Evolutionary conservation across 2,797 vertebrate genomes (phyloP), one percentile per base, ranked within the genome.

Genomic region (Octomys mimax): DNA sequence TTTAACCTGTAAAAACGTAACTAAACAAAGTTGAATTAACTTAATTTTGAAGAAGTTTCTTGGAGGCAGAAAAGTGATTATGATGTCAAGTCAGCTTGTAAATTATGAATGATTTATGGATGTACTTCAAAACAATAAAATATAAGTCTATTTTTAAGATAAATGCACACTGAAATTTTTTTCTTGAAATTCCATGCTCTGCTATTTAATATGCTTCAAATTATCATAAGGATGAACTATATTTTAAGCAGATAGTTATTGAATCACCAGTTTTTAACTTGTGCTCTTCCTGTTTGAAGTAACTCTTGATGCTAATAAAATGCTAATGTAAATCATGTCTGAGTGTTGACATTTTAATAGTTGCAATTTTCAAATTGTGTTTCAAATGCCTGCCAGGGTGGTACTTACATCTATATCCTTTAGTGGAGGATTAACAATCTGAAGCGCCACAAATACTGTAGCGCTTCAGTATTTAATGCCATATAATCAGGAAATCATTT

Each of bases 1-100:
- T 88, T 97, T 90, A 87, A 68, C 73, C 81, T 84, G 54, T 70
- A 95, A 95, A 94, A 73, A 61, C 42, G 77, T 75, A 94, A 64
- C 85, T 93, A 92, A 92, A 95, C 46, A 96, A 93, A 90, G 52
- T 83, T 97, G 26, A 95, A 95, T 95, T 90, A 83, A 71, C 14
- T 90, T 59, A 81, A n/a, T 82, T 84, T 31, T 93, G n/a, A 92
- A 89, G 70, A 95, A 91, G 4, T 93, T 93, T 96, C 68, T 92
- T 81, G 6, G 49, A 88, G 22, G 7, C 26, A 91, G 24, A 24
- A 88, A 89, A 95, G 52, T 87, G 66, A 89, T 87, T 91, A 89
- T 83, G 36, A 87, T 79, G 26, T 39, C 54, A 89, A 83, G 77
- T 66, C 22, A 82, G 42, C 12, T 73, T 89, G 82, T 92, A 80